Evolutionary conservation across 2,113 vertebrate species (phyloP), one percentile per base, ranked within the genome.

Genomic region (Lepus europaeus): DNA sequence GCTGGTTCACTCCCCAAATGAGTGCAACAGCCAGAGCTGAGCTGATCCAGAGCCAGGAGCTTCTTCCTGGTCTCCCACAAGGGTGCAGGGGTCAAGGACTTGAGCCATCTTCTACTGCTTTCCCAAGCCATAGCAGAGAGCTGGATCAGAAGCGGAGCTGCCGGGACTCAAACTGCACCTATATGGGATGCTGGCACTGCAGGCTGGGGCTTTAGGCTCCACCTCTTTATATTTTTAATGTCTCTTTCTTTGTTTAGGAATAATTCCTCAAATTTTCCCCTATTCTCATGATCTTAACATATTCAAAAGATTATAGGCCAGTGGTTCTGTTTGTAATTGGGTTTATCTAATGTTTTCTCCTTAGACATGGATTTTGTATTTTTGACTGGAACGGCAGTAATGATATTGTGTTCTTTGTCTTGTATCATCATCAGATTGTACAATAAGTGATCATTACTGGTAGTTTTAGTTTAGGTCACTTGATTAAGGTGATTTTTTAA

Each of bases 401-500:
- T 36, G 20, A 68, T 76, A 51, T 6, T 61, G 5, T 45, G 13
- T 81, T 70, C 31, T 39, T 87, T 51, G 9, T 74, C 13, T 84
- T 61, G n/a, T 2, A 27, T 36, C 64, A 63, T 78, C 53, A 63
- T 5, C 11, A 77, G 45, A 39, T 23, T 36, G 2, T 29, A 23
- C 5, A 51, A 14, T 27, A 59, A 72, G 23, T 61, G 6, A 5
- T 36, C 45, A 66, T 49, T 70, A 36, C 6, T 45, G 25, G 20
- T 89, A 22, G 3, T 49, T 91, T 19, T 31, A 77, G 23, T 87
- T 94, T 82, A 68, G 70, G 87, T 66, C 53, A 59, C 70, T 94
- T 86, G 19, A 53, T 89, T 76, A 81, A 70, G 23, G 63, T 89
- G 59, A 7, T 45, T 29, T 59, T 39, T 39, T 39, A 39, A 39